Evolutionary conservation across 1,140 invertebrate species (phyloP), one percentile per base, ranked within the genome.

Genomic region (Eurosta solidaginis): DNA sequence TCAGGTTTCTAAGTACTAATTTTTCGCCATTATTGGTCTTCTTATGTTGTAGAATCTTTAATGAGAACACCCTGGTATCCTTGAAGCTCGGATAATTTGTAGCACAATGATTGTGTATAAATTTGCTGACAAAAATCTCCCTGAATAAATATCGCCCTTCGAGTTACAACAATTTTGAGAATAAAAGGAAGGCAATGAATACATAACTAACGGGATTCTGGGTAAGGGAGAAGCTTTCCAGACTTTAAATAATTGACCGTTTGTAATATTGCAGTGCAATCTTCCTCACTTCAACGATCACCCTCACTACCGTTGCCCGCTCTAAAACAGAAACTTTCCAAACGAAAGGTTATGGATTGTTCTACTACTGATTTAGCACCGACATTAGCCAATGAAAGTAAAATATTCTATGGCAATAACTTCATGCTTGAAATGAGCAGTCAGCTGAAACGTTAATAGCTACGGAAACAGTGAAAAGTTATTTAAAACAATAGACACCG

Each of bases 321-420:
- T 74, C 12, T 20, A 29, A 44, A 45, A 42, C 42, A 42, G 40
- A 42, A 74, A 45, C 68, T 44, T 40, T 59, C 42, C 76, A 59
- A 59, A 40, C 42, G 76, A 77, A 77, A 63, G 76, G 63, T 63
- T 77, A 27, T 77, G 76, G 47, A 77, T 77, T 77, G 76, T 33
- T 77, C 40, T 77, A 33, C 52, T 59, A 27, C 40, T 68, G 59
- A 68, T 68, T 52, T 52, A 52, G 22, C 50, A 3, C 22, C 50
- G 50, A 20, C 22, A 52, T n/a, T n/a, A 25, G 10, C 25, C 50
- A 52, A 9, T 25, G 5, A 52, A 52, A 52, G 6, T n/a, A 50
- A 50, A 50, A 3, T n/a, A 47, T 3, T 2, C 45, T 47, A 17
- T 25, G 50, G 50, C 50, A 52, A 25, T 27, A 27, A 17, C 22